Evolutionary conservation across 2,888 invertebrate species (phyloP).

Genomic region (Dusona sp.): DNA sequence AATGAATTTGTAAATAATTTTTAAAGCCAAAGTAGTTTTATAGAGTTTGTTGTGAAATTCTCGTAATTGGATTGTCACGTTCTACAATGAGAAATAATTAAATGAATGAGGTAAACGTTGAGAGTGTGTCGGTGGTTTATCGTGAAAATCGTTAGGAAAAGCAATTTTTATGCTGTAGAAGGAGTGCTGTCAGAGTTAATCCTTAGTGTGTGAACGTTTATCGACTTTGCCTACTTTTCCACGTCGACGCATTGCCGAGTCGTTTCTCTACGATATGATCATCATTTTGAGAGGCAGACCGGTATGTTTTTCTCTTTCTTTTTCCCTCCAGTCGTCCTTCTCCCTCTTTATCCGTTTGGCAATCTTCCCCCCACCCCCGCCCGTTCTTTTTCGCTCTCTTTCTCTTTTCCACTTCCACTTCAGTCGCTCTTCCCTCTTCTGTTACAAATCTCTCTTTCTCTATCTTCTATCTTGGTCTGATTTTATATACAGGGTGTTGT

Average conservation of each 20-base stretch:
- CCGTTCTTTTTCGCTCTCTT: neutral
- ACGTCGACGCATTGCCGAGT: constrained; percentile 33
- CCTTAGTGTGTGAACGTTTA: constrained; percentile 24
- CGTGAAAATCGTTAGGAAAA: constrained; percentile 46
- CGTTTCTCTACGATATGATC: constrained; percentile 54
- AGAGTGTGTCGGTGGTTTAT: constrained; percentile 35
- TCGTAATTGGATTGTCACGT: neutral
- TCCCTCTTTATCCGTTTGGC: neutral
- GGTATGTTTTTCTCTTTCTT: neutral
- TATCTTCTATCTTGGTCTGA: neutral
- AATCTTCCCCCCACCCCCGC: neutral
- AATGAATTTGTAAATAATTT: neutral
- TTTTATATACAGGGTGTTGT: neutral
- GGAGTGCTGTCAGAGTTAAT: constrained; percentile 19
- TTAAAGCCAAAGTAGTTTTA: neutral
- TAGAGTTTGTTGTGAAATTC: neutral
- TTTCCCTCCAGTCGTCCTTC: neutral
- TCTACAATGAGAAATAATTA: neutral
- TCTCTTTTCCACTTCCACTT: constrained; percentile 18
- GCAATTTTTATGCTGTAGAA: constrained; percentile 2
- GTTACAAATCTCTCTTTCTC: neutral
- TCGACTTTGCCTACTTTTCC: constrained; percentile 63
- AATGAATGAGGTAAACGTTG: neutral
- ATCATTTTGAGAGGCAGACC: constrained; percentile 35
- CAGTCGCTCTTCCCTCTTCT: neutral